Evolutionary conservation across 2,797 vertebrate genomes (phyloP).

Genomic region (Prunella strophiata): DNA sequence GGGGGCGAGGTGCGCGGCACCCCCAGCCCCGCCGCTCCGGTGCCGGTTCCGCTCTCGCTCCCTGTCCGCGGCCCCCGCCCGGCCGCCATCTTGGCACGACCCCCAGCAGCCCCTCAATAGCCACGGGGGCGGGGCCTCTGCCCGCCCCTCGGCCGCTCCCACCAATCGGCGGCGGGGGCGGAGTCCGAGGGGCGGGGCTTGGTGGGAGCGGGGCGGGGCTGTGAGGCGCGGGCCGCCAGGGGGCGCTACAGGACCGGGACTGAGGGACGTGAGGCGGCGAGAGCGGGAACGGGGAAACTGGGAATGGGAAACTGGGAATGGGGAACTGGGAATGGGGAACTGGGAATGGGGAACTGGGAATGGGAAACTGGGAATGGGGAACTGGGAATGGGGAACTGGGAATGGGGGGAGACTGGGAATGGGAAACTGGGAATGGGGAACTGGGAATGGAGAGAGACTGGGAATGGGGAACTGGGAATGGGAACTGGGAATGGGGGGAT

Average conservation of each 20-base stretch:
- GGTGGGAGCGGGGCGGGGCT: rapidly evolving
- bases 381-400: not conserved
- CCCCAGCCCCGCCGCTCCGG: rapidly evolving
- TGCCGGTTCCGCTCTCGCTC: no score
- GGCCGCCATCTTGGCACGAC: rapidly evolving
- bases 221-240: not conserved
- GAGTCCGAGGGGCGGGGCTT: rapidly evolving
- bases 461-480: no score
- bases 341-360: not conserved
- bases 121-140: not conserved
- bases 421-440: no score
- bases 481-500: no score
- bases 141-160: rapidly evolving
- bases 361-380: no score
- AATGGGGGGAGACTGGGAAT: not conserved
- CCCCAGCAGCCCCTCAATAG: rapidly evolving
- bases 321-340: not conserved
- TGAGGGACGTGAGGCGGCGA: not conserved
- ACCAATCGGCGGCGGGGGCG: not conserved
- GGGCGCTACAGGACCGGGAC: not conserved
- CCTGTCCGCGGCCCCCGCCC: rapidly evolving
- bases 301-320: not conserved
- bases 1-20: rapidly evolving
- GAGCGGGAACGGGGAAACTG: no score
- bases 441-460: no score